phyloP scores from a whole-genome alignment of 2,113 vertebrate genomes.

The Hystrix cristata region DNA sequence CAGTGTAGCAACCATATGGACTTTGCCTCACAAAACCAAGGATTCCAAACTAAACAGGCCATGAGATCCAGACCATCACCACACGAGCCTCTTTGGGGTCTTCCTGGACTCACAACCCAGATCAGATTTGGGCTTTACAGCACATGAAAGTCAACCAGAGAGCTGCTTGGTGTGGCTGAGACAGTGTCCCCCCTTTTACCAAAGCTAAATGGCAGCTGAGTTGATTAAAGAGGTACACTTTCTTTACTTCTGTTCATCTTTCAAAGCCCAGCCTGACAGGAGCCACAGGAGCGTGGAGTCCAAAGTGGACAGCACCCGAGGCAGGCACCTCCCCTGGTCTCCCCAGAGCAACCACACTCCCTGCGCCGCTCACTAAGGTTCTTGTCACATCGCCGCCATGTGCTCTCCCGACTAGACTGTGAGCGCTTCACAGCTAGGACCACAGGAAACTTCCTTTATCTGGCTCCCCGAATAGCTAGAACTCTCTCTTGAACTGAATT shows the following conservation, averaged over 20 bases:
- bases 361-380: neutral
- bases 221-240: neutral
- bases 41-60: neutral
- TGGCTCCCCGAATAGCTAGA: neutral
- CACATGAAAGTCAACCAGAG: slow-evolving; percentile 22
- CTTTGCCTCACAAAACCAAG: neutral
- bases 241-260: neutral
- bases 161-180: neutral
- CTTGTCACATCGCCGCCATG: neutral
- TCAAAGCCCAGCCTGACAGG: neutral
- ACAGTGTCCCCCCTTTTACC: neutral
- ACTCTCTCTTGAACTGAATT: neutral
- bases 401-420: neutral
- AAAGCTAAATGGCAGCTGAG: neutral
- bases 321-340: neutral
- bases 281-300: neutral
- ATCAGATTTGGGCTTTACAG: slow-evolving; percentile 23
- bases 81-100: neutral
- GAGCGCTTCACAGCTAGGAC: neutral
- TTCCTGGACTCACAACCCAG: neutral
- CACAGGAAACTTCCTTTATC: neutral
- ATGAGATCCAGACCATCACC: neutral
- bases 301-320: neutral
- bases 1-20: neutral
- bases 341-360: neutral